Evolutionary conservation across 2,113 vertebrate species (phyloP).

Genomic region (Zonotrichia leucophrys): DNA sequence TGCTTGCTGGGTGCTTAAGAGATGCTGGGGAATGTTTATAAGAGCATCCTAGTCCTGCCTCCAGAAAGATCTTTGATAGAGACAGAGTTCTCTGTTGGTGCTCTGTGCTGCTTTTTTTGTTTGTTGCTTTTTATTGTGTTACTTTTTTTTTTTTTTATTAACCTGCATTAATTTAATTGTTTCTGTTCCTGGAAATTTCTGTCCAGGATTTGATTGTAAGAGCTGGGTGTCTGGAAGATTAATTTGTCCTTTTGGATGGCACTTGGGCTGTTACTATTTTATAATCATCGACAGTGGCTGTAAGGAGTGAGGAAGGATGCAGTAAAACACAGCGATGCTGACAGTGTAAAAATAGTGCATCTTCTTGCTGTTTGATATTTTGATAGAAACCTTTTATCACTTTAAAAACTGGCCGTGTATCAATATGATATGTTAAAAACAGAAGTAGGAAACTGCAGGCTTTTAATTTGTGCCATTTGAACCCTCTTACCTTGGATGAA

Average conservation of each 20-base stretch:
- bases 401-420: conserved; percentile 55
- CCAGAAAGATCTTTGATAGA: not conserved
- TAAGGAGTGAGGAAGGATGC: conserved; percentile 25
- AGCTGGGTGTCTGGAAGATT: conserved; percentile 31
- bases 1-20: not conserved
- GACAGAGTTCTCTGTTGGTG: not conserved
- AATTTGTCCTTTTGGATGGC: conserved; percentile 31
- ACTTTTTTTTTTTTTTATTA: not conserved
- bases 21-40: not conserved
- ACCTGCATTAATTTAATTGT: not conserved
- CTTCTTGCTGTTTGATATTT: conserved; percentile 50
- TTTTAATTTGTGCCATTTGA: conserved; percentile 68
- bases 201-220: conserved; percentile 33
- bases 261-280: not conserved
- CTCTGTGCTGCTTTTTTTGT: not conserved
- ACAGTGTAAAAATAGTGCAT: conserved; percentile 33
- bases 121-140: not conserved
- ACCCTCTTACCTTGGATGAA: conserved; percentile 63
- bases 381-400: conserved; percentile 58
- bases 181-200: conserved; percentile 58
- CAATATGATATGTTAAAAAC: conserved; percentile 45
- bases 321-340: conserved; percentile 56
- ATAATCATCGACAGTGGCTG: not conserved
- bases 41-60: not conserved
- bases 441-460: conserved; percentile 52